Conservation (phyloP, 2,888 invertebrate genomes). For the Mallateleia sp. region DNA sequence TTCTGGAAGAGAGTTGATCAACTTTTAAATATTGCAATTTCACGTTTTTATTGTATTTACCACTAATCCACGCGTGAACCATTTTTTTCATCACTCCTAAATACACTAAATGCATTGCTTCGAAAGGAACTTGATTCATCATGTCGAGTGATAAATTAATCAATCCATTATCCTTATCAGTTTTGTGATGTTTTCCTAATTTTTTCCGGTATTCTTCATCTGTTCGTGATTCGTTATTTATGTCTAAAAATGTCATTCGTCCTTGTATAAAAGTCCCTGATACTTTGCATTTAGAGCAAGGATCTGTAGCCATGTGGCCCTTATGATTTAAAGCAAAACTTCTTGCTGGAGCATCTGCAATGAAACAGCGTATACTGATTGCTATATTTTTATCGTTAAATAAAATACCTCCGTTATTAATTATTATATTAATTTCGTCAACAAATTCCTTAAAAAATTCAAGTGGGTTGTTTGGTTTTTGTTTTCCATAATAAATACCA, state of each 20-base stretch:
- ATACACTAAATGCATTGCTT: slow-evolving; percentile 74
- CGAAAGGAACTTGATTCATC: slow-evolving; percentile 66
- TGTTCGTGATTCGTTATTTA: slow-evolving; percentile 20
- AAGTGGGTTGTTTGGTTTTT: slow-evolving; percentile 5
- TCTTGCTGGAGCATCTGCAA: slow-evolving; percentile 55
- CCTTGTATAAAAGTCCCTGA: background rate
- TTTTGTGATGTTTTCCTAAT: slow-evolving; percentile 66
- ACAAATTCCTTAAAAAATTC: slow-evolving; percentile 33
- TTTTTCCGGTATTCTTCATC: slow-evolving; percentile 32
- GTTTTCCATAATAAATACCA: slow-evolving; percentile 30
- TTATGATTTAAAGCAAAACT: slow-evolving; percentile 54
- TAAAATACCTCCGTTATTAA: slow-evolving; percentile 20
- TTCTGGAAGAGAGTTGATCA: slow-evolving; percentile 50
- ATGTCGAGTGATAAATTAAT: slow-evolving; percentile 61
- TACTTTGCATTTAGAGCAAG: slow-evolving; percentile 57
- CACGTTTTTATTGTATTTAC: slow-evolving; percentile 39
- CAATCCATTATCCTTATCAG: slow-evolving; percentile 37
- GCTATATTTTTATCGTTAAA: slow-evolving; percentile 17
- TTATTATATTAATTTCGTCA: slow-evolving; percentile 24
- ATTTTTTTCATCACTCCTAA: slow-evolving; percentile 66
- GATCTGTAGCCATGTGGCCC: slow-evolving; percentile 34
- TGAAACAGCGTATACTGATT: slow-evolving; percentile 33
- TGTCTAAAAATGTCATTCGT: slow-evolving; percentile 26
- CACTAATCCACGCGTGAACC: slow-evolving; percentile 20
- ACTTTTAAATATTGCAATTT: slow-evolving; percentile 55